These are phyloP conservation scores for Meiosimyza decipiens DNA, from an alignment of 2,888 invertebrate genomes.

Conservation along the genomic window DNA sequence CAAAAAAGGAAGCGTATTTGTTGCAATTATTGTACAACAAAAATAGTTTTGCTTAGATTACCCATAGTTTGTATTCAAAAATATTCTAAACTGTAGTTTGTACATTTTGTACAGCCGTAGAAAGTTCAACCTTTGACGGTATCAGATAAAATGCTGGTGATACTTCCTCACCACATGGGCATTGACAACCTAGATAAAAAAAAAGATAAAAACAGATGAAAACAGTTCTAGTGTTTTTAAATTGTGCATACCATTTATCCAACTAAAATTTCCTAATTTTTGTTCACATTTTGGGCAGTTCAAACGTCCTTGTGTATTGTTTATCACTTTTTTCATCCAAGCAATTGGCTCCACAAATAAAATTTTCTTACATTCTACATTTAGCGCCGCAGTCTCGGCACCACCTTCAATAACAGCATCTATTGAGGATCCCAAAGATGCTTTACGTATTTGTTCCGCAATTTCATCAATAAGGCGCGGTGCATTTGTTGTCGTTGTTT, in stretches of 20 bases:
- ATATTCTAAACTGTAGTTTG: conserved; percentile 76
- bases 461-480: conserved; percentile 59
- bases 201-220: not conserved
- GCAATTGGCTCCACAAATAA: conserved; percentile 89
- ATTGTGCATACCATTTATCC: conserved; percentile 79
- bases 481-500: conserved; percentile 33
- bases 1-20: conserved; percentile 8
- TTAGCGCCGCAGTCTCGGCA: conserved; percentile 30
- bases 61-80: not conserved
- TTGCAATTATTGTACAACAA: not conserved
- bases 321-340: conserved; percentile 83
- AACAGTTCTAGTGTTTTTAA: not conserved
- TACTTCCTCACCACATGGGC: conserved; percentile 90
- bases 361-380: conserved; percentile 75
- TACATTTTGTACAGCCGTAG: conserved; percentile 88
- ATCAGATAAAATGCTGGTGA: conserved; percentile 92
- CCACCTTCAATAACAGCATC: conserved; percentile 20
- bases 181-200: conserved; percentile 76
- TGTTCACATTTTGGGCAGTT: conserved; percentile 85
- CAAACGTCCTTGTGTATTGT: conserved; percentile 82
- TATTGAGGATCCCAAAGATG: conserved; percentile 48
- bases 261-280: conserved; percentile 90
- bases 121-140: conserved; percentile 90
- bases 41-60: not conserved
- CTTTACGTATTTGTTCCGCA: conserved; percentile 56